phyloP scores from a whole-genome alignment of 2,797 vertebrate genomes.

The Tenualosa thibaudeaui region DNA sequence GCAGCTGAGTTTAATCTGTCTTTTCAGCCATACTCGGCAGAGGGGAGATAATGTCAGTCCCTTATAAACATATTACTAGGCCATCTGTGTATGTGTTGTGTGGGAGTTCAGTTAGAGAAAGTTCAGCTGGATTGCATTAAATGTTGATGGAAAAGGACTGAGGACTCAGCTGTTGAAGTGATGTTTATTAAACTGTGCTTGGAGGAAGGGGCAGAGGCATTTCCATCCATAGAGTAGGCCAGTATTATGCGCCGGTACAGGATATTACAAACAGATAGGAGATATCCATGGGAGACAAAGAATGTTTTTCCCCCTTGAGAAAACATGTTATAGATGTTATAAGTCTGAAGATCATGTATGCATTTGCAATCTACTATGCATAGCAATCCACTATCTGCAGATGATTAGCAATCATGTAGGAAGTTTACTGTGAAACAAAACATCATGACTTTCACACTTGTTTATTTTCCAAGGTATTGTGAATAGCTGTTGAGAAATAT shows the following conservation, averaged over 20 bases:
- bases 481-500: background rate
- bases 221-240: background rate
- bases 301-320: background rate
- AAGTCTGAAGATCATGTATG: too few species aligned
- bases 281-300: background rate
- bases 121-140: conserved; percentile 1
- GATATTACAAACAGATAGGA: background rate
- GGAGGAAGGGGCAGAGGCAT: background rate
- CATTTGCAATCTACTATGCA: background rate
- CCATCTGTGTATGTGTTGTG: conserved; percentile 16
- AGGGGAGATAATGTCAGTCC: background rate
- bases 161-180: background rate
- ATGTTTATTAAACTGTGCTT: background rate
- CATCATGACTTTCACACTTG: background rate
- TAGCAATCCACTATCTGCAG: background rate
- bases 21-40: background rate
- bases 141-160: background rate
- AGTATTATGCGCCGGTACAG: background rate
- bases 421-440: background rate
- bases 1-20: background rate
- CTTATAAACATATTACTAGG: background rate
- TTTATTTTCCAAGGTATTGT: background rate
- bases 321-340: too few species aligned
- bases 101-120: background rate
- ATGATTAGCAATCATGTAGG: background rate